These are phyloP conservation scores for Eupithecia inturbata DNA, from an alignment of 2,888 invertebrate genomes.

Conservation along the genomic window DNA sequence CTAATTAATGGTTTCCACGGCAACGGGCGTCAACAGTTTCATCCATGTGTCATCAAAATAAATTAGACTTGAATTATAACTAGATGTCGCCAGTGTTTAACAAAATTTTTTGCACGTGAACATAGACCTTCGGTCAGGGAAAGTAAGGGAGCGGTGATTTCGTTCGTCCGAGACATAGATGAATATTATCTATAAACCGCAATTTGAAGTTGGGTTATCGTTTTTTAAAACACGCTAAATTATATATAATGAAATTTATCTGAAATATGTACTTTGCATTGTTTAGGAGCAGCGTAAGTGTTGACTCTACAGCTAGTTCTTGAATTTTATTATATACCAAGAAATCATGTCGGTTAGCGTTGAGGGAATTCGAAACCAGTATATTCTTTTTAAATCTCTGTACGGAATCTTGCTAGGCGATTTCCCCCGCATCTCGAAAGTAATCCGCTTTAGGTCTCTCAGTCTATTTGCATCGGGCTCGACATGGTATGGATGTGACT, in stretches of 20 bases:
- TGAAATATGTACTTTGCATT: neutral
- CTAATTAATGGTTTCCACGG: no score
- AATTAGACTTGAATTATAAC: no score
- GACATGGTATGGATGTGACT: conserved; percentile 28
- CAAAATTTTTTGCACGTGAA: no score
- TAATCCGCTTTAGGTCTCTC: conserved; percentile 13
- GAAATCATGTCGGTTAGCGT: neutral
- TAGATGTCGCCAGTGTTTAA: no score
- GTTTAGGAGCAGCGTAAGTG: neutral
- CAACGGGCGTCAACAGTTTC: no score
- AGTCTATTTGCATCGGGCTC: conserved; percentile 31
- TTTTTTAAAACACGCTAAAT: no score
- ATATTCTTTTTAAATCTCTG: neutral
- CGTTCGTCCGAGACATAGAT: no score
- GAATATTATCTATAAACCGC: no score
- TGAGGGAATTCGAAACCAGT: neutral
- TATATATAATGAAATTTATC: neutral
- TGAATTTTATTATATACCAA: neutral
- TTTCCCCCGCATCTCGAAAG: conserved; percentile 8
- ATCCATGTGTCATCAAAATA: no score
- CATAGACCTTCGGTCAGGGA: no score
- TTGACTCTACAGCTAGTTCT: conserved; percentile 1
- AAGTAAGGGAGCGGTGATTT: no score
- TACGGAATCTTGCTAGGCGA: conserved; percentile 1
- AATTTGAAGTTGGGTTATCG: no score